Evolutionary conservation across 2,797 vertebrate genomes (phyloP).

Genomic region (Necrosyrtes monachus): DNA sequence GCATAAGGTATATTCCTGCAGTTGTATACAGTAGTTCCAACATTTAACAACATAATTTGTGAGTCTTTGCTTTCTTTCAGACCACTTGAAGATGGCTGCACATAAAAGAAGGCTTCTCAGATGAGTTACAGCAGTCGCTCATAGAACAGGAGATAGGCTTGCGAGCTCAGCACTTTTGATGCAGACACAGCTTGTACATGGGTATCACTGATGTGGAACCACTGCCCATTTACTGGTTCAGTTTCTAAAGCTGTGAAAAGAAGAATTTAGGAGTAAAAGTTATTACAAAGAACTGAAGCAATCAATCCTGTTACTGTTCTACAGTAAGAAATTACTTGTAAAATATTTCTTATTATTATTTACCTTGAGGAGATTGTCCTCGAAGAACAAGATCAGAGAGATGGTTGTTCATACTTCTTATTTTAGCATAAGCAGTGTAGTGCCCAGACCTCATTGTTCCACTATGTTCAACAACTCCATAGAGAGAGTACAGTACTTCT

Average conservation of each 20-base stretch:
- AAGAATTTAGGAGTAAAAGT: neutral
- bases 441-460: constrained; percentile 97
- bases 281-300: neutral
- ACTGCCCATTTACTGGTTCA: constrained; percentile 81
- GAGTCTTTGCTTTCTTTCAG: neutral
- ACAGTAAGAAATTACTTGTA: neutral
- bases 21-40: neutral
- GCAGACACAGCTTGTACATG: constrained; percentile 85
- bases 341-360: neutral
- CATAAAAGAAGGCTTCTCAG: neutral
- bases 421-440: constrained; percentile 94
- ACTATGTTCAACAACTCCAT: constrained; percentile 94
- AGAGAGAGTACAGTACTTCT: constrained; percentile 89
- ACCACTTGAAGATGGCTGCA: neutral
- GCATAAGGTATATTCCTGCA: constrained; percentile 18
- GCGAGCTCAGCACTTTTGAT: constrained; percentile 86
- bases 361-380: constrained; percentile 74
- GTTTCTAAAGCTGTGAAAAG: constrained; percentile 60
- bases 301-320: neutral
- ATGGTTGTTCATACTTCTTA: constrained; percentile 65
- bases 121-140: constrained; percentile 80
- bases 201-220: constrained; percentile 95
- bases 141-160: constrained; percentile 98
- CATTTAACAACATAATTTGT: constrained; percentile 13
- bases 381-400: constrained; percentile 73